Conservation (phyloP, 2,888 invertebrate species). For the Poecilus cupreus region DNA sequence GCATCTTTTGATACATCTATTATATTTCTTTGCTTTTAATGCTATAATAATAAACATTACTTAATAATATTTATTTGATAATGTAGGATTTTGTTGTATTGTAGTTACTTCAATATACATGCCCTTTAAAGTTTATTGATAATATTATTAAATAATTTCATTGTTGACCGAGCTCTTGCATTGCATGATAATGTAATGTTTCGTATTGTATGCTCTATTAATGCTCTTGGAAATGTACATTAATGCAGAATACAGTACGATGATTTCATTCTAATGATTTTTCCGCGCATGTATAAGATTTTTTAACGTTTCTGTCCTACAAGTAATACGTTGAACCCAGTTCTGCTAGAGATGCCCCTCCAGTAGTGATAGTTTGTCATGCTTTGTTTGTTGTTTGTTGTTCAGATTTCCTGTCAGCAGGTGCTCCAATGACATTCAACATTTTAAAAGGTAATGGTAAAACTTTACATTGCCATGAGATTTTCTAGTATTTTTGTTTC, state of each 20-base stretch:
- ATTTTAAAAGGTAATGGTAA: constrained; percentile 86
- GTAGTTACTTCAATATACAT: not conserved
- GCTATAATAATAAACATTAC: constrained; percentile 47
- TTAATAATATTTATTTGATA: constrained; percentile 6
- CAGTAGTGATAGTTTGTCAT: constrained; percentile 63
- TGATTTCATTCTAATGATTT: constrained; percentile 7
- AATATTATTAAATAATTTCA: constrained; percentile 28
- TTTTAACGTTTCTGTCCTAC: constrained; percentile 33
- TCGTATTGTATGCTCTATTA: constrained; percentile 45
- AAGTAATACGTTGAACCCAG: not conserved
- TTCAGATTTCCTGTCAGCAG: constrained; percentile 87
- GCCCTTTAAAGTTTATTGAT: not conserved
- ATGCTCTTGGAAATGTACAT: not conserved
- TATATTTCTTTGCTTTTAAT: constrained; percentile 72
- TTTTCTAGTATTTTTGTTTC: not conserved
- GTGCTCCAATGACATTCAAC: constrained; percentile 89
- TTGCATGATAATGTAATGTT: constrained; percentile 49
- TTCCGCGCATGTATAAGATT: constrained; percentile 36
- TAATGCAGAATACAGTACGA: not conserved
- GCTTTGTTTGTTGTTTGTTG: constrained; percentile 82
- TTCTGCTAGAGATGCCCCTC: constrained; percentile 35
- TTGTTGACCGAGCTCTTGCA: constrained; percentile 45
- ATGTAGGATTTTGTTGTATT: constrained; percentile 1
- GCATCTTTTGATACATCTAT: constrained; percentile 65
- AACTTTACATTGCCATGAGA: not conserved